Evolutionary conservation across 2,888 invertebrate species (phyloP).

Genomic region (Sinotaia quadrata): DNA sequence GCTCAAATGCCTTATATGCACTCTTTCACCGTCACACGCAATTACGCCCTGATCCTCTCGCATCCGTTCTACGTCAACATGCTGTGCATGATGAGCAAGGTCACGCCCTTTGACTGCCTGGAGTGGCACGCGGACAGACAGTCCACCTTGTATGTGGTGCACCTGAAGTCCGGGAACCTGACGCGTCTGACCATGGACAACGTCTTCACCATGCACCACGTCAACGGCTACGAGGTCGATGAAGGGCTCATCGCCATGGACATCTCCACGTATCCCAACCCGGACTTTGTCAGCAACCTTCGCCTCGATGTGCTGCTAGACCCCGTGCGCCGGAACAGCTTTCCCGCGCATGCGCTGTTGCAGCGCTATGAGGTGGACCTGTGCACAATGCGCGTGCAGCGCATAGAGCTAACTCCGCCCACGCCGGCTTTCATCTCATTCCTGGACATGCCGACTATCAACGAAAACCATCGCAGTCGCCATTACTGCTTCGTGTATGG

Average conservation of each 20-base stretch:
- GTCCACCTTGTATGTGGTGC: constrained; percentile 55
- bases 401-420: constrained; percentile 15
- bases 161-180: constrained; percentile 50
- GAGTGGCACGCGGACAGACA: constrained; percentile 55
- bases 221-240: constrained; percentile 62
- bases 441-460: constrained; percentile 66
- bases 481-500: constrained; percentile 66
- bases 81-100: constrained; percentile 52
- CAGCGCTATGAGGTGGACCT: constrained; percentile 57
- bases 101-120: constrained; percentile 54
- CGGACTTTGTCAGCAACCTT: constrained; percentile 56
- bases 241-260: constrained; percentile 53
- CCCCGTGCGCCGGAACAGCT: constrained; percentile 46
- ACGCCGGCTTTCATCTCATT: constrained; percentile 42
- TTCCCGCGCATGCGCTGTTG: constrained; percentile 50
- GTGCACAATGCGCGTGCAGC: constrained; percentile 18
- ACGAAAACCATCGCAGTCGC: constrained; percentile 56
- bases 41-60: constrained; percentile 62
- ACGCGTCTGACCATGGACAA: constrained; percentile 46
- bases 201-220: constrained; percentile 65
- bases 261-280: constrained; percentile 57
- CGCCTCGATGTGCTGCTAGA: constrained; percentile 49
- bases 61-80: constrained; percentile 63
- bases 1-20: constrained; percentile 67
- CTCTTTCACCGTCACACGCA: constrained; percentile 61